phyloP scores from a whole-genome alignment of 2,113 vertebrate species.

The Macroglossus sobrinus region DNA sequence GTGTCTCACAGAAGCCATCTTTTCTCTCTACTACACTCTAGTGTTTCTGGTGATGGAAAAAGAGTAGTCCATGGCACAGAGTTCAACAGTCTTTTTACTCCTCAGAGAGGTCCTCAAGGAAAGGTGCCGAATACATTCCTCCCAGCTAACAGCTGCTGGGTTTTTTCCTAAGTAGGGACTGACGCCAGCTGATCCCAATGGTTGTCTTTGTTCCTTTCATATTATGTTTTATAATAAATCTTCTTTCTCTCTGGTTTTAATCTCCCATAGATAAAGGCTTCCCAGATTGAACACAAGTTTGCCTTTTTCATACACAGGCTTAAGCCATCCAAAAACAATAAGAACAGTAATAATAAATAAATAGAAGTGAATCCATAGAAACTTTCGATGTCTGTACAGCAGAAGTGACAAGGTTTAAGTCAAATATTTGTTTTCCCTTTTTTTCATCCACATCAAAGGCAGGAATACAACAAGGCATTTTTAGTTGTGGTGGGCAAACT shows the following conservation, averaged over 20 bases:
- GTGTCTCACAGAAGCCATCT: slow-evolving; percentile 58
- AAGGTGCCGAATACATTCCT: slow-evolving; percentile 57
- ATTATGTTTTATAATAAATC: slow-evolving; percentile 57
- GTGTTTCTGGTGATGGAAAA: slow-evolving; percentile 69
- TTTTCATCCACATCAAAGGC: slow-evolving; percentile 89
- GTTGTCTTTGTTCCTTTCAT: slow-evolving; percentile 59
- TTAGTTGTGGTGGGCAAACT: slow-evolving; percentile 86
- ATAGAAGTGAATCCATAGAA: slow-evolving; percentile 85
- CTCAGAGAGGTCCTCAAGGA: slow-evolving; percentile 68
- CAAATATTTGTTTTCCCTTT: slow-evolving; percentile 86
- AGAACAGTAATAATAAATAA: slow-evolving; percentile 76
- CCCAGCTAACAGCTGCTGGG: slow-evolving; percentile 60
- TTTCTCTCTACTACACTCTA: slow-evolving; percentile 33
- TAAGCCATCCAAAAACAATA: slow-evolving; percentile 75
- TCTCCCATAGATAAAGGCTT: slow-evolving; percentile 76
- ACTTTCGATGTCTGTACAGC: slow-evolving; percentile 84
- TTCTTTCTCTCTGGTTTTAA: slow-evolving; percentile 77
- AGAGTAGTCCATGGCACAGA: slow-evolving; percentile 65
- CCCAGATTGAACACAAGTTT: slow-evolving; percentile 74
- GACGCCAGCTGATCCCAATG: slow-evolving; percentile 68
- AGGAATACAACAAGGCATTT: slow-evolving; percentile 88
- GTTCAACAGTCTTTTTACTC: slow-evolving; percentile 68
- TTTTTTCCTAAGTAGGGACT: slow-evolving; percentile 41
- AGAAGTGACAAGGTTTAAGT: slow-evolving; percentile 83
- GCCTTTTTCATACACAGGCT: slow-evolving; percentile 73